Base-by-base conservation (phyloP, 2,888 invertebrate species). In the Volucella zonaria region DNA sequence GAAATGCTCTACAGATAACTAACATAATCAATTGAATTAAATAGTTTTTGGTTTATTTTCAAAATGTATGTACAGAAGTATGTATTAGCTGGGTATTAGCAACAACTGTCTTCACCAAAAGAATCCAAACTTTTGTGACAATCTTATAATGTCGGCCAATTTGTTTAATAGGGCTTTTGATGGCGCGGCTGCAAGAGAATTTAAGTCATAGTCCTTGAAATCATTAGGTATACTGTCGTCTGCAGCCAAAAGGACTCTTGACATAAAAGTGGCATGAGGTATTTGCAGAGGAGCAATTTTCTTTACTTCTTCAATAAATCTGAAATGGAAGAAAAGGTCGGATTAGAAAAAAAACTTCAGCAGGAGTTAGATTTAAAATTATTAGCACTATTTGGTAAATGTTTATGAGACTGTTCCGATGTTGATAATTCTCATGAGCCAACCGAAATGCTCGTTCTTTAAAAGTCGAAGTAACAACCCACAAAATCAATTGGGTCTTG, bases 221-320 rank as follows among this genome's bases (percentile, higher is more conserved):
- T 93, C 90, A 47, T 92, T 90, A 6, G 92, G 91, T n/a, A 93
- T 89, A 51, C 90, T 91, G 9, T 91, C 92, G 73, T 90, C 90
- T 85, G 93, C 92, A 1, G 93, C 92, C 85, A 92, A 90, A 42
- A 93, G 90, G 0, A 93, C 92, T 87, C 92, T 93, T 18, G 92
- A 89, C 93, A 93, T 93, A 42, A 92, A 90, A 0, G 93, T 83
- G 6, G 93, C 90, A 87, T 93, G 93, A 49, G 91, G 91, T 10
- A 93, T 89, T 88, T 93, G 92, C 1, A 90, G 79, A 12, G 92
- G 92, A 0, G 91, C 93, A 40, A 91, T 89, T 14, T 89, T 88
- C 14, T 92, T 88, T 10, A 93, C 87, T 88, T 93, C 93, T 1
- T 89, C 85, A 3, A 89, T 77, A 87, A 88, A 92, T 74, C 92